Base-by-base conservation (phyloP, 2,888 invertebrate genomes). In the Erannis defoliaria region DNA sequence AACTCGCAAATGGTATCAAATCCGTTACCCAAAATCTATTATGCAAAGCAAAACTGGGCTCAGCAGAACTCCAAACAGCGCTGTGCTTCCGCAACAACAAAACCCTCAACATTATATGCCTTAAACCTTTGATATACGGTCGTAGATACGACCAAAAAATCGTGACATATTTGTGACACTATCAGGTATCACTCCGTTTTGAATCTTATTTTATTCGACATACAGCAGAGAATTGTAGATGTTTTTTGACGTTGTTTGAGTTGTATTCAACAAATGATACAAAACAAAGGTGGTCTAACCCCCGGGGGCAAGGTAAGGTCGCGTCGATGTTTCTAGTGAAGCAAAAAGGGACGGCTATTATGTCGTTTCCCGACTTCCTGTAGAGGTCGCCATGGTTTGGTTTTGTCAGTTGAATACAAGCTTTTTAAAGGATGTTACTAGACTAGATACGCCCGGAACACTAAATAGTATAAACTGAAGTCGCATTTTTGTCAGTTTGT, bases 261-360 rank as follows among this genome's bases (percentile, higher is more conserved):
- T 29, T 45, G 19, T 42, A 53, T 53, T 45, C 55, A 55, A 61
- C 50, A 55, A 55, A 69, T 60, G 62, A 46, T 46, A 54, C 61
- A 53, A 67, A 67, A 67, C 67, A 66, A 67, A 66, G 66, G 61
- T 62, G 61, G 40, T 40, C 31, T 62, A 57, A 67, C 66, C 66
- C 62, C 55, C 16, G 38, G 4, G 45, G 50, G 63, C 38, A 63
- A 65, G 65, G 59, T 62, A 56, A 63, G 62, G 49, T 60, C 65
- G 59, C 60, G 42, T 55, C 63, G 64, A 64, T 68, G 55, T 61
- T 55, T 61, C 50, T 58, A 60, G 57, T 55, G 40, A 46, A 60
- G 57, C 64, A 67, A 69, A 68, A 68, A 67, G 69, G 70, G 71
- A 68, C 64, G 64, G 61, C 60, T 63, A 67, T 71, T 68, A 58